phyloP scores from a whole-genome alignment of 2,797 vertebrate genomes.

The Cryptoblepharus egeriae region DNA sequence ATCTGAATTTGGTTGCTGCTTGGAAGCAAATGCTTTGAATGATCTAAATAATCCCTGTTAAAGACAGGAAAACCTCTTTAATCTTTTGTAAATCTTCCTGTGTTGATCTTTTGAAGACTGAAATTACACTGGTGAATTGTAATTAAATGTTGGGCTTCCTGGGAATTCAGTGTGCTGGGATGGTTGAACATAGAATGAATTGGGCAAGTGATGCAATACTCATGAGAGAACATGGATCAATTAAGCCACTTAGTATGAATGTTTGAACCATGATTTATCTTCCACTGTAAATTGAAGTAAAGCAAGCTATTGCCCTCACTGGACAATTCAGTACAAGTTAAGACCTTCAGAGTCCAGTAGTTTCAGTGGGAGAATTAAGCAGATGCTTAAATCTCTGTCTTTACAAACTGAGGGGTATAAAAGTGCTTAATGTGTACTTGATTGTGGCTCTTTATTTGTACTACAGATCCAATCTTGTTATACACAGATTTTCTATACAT shows the following conservation, averaged over 20 bases:
- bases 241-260: background rate
- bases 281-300: background rate
- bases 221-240: background rate
- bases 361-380: background rate
- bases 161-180: slow-evolving; percentile 15
- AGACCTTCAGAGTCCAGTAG: background rate
- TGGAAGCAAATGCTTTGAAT: slow-evolving; percentile 31
- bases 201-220: background rate
- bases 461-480: too few relatives aligned
- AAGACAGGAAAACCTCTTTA: slow-evolving; percentile 12
- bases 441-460: background rate
- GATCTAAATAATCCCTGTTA: slow-evolving; percentile 34
- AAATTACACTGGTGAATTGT: slow-evolving; percentile 38
- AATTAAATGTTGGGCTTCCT: slow-evolving; percentile 32
- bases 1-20: background rate
- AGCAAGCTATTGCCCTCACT: background rate
- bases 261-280: background rate
- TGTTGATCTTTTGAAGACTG: slow-evolving; percentile 43
- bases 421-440: background rate
- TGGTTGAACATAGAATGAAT: background rate
- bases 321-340: background rate
- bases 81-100: slow-evolving; percentile 33
- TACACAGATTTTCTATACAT: too few relatives aligned
- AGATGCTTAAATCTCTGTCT: background rate
- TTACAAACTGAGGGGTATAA: background rate